Percentiles rank a stretch among this genome's conserved stretches.
Evolutionary conservation across 2,113 vertebrate genomes (phyloP).

Genomic region (Sialia sialis): DNA sequence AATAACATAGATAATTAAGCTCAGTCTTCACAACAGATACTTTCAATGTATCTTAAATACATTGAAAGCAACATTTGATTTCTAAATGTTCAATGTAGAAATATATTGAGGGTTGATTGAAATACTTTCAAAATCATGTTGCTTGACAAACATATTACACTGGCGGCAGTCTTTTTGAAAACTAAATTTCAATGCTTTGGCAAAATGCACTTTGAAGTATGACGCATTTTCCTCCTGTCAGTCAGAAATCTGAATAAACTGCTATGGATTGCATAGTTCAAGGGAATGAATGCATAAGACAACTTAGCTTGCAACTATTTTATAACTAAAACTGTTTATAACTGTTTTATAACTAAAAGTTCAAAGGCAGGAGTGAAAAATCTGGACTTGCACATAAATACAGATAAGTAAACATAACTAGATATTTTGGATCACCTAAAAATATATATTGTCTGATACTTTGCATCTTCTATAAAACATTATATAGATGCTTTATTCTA

Average conservation of each 20-base stretch:
- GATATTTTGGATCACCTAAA: background rate
- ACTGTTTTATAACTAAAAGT: background rate
- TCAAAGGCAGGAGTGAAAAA: background rate
- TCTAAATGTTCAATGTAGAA: background rate
- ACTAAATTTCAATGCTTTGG: background rate
- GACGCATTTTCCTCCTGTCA: background rate
- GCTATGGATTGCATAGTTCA: background rate
- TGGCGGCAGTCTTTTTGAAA: background rate
- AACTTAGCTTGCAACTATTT: background rate
- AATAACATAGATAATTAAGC: background rate
- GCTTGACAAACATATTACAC: background rate
- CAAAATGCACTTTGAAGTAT: background rate
- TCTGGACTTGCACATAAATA: background rate
- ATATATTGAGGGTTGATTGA: background rate
- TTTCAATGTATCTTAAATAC: background rate
- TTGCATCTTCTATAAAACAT: background rate
- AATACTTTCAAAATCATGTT: background rate
- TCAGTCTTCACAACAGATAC: background rate
- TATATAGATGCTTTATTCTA: background rate
- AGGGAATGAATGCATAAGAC: background rate
- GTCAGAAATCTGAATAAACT: slow-evolving; percentile 11
- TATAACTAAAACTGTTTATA: background rate
- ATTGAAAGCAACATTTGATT: background rate
- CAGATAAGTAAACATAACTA: background rate
- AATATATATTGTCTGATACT: background rate